Percentiles rank a stretch among this genome's conserved stretches.
phyloP scores from a whole-genome alignment of 2,888 invertebrate genomes.

The Tryphoninae sp. region DNA sequence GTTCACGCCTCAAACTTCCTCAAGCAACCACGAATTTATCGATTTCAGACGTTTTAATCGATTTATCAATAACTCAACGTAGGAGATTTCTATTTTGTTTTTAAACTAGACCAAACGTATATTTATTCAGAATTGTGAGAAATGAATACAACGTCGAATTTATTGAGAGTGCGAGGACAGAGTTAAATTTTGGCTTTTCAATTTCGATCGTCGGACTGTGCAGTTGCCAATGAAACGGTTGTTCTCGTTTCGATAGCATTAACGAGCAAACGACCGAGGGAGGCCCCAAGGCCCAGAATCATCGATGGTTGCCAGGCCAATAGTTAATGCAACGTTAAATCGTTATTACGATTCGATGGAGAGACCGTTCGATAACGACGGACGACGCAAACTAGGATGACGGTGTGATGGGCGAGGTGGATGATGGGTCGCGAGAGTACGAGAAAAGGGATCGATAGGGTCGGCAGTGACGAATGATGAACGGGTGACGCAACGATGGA shows the following conservation, averaged over 20 bases:
- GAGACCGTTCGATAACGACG: constrained; percentile 23
- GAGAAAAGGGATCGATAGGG: constrained; percentile 23
- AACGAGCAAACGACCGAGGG: background rate
- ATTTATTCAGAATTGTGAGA: no score
- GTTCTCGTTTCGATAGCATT: constrained; percentile 12
- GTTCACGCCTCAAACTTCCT: background rate
- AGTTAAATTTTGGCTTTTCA: no score
- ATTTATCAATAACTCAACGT: no score
- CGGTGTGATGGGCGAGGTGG: background rate
- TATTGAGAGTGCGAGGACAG: no score
- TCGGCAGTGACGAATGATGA: background rate
- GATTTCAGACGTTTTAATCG: no score
- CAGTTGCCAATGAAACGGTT: background rate
- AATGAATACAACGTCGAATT: no score
- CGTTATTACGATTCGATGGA: constrained; percentile 33
- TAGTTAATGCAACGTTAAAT: constrained; percentile 34
- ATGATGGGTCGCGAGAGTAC: background rate
- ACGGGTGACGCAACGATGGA: background rate
- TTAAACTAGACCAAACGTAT: no score
- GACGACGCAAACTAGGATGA: constrained; percentile 5
- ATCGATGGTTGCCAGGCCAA: constrained; percentile 8
- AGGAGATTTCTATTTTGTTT: no score
- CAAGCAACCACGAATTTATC: background rate
- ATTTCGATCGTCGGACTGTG: background rate
- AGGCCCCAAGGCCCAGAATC: background rate